These are phyloP conservation scores for Euplagia quadripunctaria DNA, from an alignment of 2,888 invertebrate species.

Conservation along the genomic window DNA sequence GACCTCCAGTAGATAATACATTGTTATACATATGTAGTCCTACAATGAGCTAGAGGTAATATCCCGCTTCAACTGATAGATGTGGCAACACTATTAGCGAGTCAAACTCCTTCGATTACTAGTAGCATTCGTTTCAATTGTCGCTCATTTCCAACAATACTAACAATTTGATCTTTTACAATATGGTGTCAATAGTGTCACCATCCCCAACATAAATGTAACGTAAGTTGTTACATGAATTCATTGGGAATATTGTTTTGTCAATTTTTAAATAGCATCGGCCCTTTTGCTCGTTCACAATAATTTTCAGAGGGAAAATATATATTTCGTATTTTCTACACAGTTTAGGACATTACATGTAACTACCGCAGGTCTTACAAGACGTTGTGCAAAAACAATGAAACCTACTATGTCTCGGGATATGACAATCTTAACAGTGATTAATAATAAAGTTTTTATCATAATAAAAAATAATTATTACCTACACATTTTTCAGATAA, in stretches of 20 bases:
- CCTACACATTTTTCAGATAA: too few relatives aligned
- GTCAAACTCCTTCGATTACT: conserved; percentile 69
- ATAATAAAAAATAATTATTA: too few relatives aligned
- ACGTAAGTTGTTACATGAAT: conserved; percentile 8
- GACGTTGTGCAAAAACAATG: neutral
- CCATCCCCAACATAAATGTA: neutral
- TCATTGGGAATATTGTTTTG: neutral
- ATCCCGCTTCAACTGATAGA: neutral
- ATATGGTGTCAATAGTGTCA: conserved; percentile 7
- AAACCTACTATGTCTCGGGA: neutral
- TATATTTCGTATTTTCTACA: neutral
- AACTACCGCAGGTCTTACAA: neutral
- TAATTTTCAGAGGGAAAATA: neutral
- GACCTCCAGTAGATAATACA: too few relatives aligned
- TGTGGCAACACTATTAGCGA: conserved; percentile 6
- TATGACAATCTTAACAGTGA: neutral
- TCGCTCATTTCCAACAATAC: conserved; percentile 51
- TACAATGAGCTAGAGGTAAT: neutral
- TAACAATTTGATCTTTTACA: conserved; percentile 18
- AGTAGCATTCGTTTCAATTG: conserved; percentile 69
- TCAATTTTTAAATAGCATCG: neutral
- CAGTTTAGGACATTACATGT: neutral
- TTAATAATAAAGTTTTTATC: too few relatives aligned
- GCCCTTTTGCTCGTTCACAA: neutral
- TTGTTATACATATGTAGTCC: too few relatives aligned